phyloP scores from a whole-genome alignment of 2,113 vertebrate species.

The Chionodraco myersi region DNA sequence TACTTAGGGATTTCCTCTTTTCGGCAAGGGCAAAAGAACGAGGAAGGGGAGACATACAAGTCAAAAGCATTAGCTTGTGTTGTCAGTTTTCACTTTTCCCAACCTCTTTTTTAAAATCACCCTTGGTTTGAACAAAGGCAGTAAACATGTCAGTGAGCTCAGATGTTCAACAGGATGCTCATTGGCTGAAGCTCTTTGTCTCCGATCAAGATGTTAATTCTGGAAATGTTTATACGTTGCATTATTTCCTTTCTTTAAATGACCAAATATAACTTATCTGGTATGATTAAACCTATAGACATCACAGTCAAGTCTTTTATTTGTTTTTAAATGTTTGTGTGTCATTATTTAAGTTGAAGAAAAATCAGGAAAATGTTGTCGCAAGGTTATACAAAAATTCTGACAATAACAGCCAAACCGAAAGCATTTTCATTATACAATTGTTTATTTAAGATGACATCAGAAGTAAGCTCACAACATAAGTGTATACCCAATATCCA shows the following conservation, averaged over 20 bases:
- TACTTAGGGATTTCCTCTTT: slow-evolving; percentile 40
- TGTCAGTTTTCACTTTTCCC: slow-evolving; percentile 23
- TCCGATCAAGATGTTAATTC: slow-evolving; percentile 1
- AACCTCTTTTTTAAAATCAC: accelerated
- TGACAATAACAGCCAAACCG: too few relatives aligned
- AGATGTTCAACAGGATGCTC: slow-evolving; percentile 8
- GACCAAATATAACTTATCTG: not conserved
- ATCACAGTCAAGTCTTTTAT: not conserved
- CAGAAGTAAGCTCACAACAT: not conserved
- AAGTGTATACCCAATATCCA: not conserved
- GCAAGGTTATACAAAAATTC: too few relatives aligned
- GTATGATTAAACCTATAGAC: not conserved
- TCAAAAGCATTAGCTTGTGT: slow-evolving; percentile 16
- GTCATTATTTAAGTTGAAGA: not conserved
- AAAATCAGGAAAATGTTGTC: not conserved
- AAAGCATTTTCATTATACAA: too few relatives aligned
- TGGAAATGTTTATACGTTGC: not conserved
- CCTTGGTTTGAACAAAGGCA: slow-evolving; percentile 39
- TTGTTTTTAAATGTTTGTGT: not conserved
- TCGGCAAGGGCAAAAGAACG: slow-evolving; percentile 18
- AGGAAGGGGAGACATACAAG: slow-evolving; percentile 9
- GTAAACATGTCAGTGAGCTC: slow-evolving; percentile 32
- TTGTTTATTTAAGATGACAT: too few relatives aligned
- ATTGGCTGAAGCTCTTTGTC: slow-evolving; percentile 15
- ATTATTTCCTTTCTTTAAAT: slow-evolving; percentile 9